These are phyloP conservation scores for Poeciliopsis occidentalis DNA, from an alignment of 2,113 vertebrate species.

Conservation along the genomic window DNA sequence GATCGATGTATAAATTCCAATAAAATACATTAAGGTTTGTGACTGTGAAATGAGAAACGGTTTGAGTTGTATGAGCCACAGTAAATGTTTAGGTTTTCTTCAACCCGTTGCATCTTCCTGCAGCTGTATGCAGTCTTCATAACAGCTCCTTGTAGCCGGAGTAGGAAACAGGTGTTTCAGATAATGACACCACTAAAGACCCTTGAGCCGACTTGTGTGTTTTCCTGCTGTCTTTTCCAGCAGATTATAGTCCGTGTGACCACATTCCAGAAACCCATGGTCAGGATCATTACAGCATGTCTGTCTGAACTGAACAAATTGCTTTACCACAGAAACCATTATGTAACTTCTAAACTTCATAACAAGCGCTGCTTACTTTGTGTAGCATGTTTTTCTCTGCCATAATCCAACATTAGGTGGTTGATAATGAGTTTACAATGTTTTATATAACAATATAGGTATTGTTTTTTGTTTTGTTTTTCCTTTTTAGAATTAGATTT, in stretches of 20 bases:
- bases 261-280: too few species aligned
- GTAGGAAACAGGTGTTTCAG: too few species aligned
- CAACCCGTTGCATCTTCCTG: neutral
- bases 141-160: neutral
- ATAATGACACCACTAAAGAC: too few species aligned
- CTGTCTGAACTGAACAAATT: conserved; percentile 39
- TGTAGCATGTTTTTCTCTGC: neutral
- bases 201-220: too few species aligned
- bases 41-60: too few species aligned
- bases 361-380: neutral
- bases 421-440: neutral
- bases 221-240: too few species aligned
- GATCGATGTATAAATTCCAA: too few species aligned
- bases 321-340: conserved; percentile 37
- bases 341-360: conserved; percentile 8
- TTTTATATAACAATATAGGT: neutral
- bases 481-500: too few species aligned
- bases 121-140: neutral
- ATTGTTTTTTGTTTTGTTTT: neutral
- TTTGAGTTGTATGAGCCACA: too few species aligned
- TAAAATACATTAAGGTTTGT: too few species aligned
- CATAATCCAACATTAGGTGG: conserved; percentile 1
- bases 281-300: conserved; percentile 46
- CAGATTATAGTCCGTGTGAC: too few species aligned
- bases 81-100: neutral